These are phyloP conservation scores for Hirtodrosophila duncani DNA, from an alignment of 2,888 invertebrate species.

Conservation along the genomic window DNA sequence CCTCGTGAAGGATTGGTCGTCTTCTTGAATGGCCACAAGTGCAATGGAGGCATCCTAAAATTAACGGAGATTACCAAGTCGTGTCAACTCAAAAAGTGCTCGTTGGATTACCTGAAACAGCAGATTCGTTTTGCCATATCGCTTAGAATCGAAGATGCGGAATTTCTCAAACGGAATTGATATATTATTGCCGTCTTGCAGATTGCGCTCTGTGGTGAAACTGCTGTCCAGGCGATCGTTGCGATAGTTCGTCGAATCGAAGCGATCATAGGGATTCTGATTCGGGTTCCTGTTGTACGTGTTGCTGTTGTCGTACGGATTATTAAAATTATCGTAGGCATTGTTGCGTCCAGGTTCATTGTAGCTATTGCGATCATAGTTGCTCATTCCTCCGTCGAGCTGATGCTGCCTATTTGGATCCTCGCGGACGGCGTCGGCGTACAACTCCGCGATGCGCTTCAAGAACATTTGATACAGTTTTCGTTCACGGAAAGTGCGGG, in stretches of 20 bases:
- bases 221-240: conserved; percentile 74
- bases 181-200: conserved; percentile 55
- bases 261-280: conserved; percentile 49
- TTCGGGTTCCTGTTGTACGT: conserved; percentile 41
- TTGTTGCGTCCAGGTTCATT: conserved; percentile 51
- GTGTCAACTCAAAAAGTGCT: too few species aligned
- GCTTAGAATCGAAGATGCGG: conserved; percentile 86
- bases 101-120: conserved; percentile 84
- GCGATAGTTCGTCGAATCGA: conserved; percentile 48
- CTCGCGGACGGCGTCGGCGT: conserved; percentile 73
- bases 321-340: conserved; percentile 42
- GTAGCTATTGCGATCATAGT: conserved; percentile 56
- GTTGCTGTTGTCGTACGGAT: conserved; percentile 40
- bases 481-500: conserved; percentile 79
- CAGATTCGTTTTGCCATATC: conserved; percentile 85
- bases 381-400: conserved; percentile 29
- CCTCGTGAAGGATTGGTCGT: conserved; percentile 86
- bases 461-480: conserved; percentile 83
- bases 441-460: conserved; percentile 81
- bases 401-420: conserved; percentile 46
- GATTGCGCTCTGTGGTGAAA: conserved; percentile 67
- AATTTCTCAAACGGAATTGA: conserved; percentile 81
- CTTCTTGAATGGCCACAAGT: conserved; percentile 84
- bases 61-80: not conserved
- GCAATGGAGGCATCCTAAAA: conserved; percentile 85